Evolutionary conservation across 2,888 invertebrate genomes (phyloP).

Genomic region (Nymphalis urticae): DNA sequence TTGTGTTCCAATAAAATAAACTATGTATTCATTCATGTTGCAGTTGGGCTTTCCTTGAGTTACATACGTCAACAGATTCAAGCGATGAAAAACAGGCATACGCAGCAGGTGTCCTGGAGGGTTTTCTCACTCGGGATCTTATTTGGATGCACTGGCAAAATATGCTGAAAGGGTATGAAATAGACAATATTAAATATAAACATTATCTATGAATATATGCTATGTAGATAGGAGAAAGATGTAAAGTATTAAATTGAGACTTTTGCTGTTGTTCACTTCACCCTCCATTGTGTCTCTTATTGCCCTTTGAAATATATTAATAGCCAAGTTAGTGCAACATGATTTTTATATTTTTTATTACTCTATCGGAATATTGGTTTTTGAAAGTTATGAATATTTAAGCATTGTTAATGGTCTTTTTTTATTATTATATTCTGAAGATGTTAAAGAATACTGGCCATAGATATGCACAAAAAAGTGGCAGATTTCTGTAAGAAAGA

Average conservation of each 20-base stretch:
- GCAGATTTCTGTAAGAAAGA: too few species aligned
- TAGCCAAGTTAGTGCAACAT: too few species aligned
- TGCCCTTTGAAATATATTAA: too few species aligned
- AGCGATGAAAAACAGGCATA: constrained; percentile 83
- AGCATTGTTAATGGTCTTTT: not conserved
- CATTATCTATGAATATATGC: too few species aligned
- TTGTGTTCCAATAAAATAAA: too few species aligned
- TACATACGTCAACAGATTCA: constrained; percentile 71
- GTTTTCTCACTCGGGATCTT: constrained; percentile 80
- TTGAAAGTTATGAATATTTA: not conserved
- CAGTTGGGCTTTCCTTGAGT: constrained; percentile 84
- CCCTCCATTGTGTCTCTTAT: too few species aligned
- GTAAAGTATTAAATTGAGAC: too few species aligned
- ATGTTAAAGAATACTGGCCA: too few species aligned
- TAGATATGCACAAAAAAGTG: too few species aligned
- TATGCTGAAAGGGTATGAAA: constrained; percentile 74
- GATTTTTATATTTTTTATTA: not conserved
- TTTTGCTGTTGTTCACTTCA: too few species aligned
- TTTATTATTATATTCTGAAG: too few species aligned
- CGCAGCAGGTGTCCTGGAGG: constrained; percentile 85
- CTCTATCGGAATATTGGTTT: not conserved
- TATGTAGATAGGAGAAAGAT: too few species aligned
- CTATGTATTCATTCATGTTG: constrained; percentile 17
- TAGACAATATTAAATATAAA: not conserved
- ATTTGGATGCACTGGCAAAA: constrained; percentile 84